These are phyloP conservation scores for Eidolon helvum DNA, from an alignment of 2,113 vertebrate genomes.

Conservation along the genomic window DNA sequence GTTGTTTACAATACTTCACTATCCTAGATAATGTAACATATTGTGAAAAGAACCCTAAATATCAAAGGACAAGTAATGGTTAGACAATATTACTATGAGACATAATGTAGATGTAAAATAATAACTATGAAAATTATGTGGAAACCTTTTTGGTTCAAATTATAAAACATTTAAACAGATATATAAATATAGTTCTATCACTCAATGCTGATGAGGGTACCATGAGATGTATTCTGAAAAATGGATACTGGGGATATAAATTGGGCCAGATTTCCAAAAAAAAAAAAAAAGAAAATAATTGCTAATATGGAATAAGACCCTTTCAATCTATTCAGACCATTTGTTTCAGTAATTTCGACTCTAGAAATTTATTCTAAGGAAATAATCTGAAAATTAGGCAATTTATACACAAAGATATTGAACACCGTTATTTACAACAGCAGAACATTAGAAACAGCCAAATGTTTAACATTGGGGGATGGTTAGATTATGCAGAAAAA, in stretches of 20 bases:
- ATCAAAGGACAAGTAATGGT: not conserved
- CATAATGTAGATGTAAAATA: not conserved
- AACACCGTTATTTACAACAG: not conserved
- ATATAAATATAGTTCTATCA: not conserved
- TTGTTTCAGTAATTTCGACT: not conserved
- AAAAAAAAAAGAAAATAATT: slow-evolving; percentile 7
- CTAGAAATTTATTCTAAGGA: not conserved
- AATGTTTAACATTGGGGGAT: not conserved
- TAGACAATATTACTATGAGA: not conserved
- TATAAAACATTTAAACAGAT: not conserved
- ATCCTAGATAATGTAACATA: not conserved
- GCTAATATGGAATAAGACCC: not conserved
- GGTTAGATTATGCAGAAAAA: not conserved
- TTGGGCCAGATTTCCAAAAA: not conserved
- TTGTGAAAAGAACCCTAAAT: not conserved
- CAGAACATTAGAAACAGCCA: not conserved
- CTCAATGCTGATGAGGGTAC: not conserved
- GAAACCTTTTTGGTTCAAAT: not conserved
- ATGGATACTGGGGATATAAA: not conserved
- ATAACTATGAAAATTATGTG: not conserved
- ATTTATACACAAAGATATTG: not conserved
- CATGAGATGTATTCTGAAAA: not conserved
- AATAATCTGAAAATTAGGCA: not conserved
- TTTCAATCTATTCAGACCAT: not conserved
- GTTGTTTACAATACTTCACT: not conserved